Percentiles rank a stretch among this genome's conserved stretches.
Evolutionary conservation across 2,113 vertebrate genomes (phyloP).

Genomic region (Aythya baeri): DNA sequence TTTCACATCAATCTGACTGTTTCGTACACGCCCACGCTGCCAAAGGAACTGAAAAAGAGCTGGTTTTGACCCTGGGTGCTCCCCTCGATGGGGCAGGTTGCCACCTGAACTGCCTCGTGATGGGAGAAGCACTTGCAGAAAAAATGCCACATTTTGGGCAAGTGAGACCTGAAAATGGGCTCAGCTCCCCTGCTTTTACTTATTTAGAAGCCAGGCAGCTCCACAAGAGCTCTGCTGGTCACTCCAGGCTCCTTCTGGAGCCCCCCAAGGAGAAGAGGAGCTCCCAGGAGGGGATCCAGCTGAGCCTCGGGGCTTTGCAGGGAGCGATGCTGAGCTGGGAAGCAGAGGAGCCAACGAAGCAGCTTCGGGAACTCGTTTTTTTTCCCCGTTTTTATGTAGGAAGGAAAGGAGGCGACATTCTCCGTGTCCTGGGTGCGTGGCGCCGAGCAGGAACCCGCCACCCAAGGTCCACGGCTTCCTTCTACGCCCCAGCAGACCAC

Average conservation of each 20-base stretch:
- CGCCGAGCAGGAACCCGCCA: not conserved
- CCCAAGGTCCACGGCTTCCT: not conserved
- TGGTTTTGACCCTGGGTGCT: not conserved
- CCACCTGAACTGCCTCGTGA: not conserved
- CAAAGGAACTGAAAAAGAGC: not conserved
- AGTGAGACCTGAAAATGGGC: fast-evolving
- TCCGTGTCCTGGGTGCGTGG: fast-evolving
- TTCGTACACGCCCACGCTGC: too few species aligned
- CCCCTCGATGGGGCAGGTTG: not conserved
- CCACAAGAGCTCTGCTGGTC: not conserved
- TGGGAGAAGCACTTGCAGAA: fast-evolving
- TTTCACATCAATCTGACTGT: not conserved
- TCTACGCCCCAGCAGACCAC: fast-evolving
- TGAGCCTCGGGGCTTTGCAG: not conserved
- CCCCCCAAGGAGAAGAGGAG: fast-evolving
- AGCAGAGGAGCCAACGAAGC: not conserved
- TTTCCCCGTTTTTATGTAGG: too few species aligned
- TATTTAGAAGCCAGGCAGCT: not conserved
- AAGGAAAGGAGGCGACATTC: not conserved
- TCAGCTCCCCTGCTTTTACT: not conserved
- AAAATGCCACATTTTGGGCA: not conserved
- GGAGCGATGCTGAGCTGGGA: not conserved
- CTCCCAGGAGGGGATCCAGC: too few species aligned
- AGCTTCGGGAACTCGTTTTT: not conserved
- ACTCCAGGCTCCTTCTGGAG: not conserved